These are phyloP conservation scores for Hydrocynus forskahlii DNA, from an alignment of 2,797 vertebrate species.

Conservation along the genomic window DNA sequence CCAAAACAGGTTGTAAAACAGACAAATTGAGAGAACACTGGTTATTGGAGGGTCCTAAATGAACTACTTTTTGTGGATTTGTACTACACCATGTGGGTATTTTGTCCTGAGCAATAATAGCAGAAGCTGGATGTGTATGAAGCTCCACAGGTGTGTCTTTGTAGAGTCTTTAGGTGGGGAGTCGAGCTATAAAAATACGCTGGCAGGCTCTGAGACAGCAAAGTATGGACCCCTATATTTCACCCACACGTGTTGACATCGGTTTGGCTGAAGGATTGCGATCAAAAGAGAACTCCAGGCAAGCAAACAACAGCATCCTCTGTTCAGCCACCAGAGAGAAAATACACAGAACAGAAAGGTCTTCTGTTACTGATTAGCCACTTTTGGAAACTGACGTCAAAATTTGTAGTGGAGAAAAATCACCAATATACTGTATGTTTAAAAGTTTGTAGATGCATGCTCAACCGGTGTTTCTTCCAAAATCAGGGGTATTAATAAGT, in stretches of 20 bases:
- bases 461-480: background rate
- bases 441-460: background rate
- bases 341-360: background rate
- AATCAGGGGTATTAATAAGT: background rate
- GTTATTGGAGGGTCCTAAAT: background rate
- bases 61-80: background rate
- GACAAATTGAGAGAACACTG: background rate
- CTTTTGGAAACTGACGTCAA: background rate
- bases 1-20: background rate
- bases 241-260: constrained; percentile 16
- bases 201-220: background rate
- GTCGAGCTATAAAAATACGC: constrained; percentile 7
- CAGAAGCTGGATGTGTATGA: constrained; percentile 16
- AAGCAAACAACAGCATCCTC: background rate
- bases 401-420: too few relatives aligned
- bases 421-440: background rate
- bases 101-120: constrained; percentile 5
- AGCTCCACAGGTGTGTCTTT: constrained; percentile 24
- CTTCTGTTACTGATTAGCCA: background rate
- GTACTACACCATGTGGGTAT: background rate
- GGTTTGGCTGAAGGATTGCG: constrained; percentile 22
- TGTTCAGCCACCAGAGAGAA: constrained; percentile 7
- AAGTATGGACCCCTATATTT: constrained; percentile 17
- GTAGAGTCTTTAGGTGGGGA: background rate
- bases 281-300: constrained; percentile 12